Evolutionary conservation across 2,888 invertebrate genomes (phyloP), one percentile per base, ranked within the genome.

Genomic region (Automeris io): DNA sequence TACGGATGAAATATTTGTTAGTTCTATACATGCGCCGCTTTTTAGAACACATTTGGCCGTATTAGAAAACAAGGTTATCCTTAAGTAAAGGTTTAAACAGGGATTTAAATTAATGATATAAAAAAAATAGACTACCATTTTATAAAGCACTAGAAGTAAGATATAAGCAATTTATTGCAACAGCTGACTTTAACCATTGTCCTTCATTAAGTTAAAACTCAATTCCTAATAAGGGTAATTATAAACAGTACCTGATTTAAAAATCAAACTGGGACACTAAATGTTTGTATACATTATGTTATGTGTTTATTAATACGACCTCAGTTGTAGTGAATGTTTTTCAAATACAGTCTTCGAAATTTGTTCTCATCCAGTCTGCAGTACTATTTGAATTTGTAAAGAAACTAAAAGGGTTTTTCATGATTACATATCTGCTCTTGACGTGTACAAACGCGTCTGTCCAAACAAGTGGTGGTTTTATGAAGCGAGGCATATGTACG

Each of bases 381-480:
- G 45, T 47, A 38, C 35, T 42, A 40, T 38, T 42, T 36, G 42
- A 37, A 42, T 45, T 46, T 45, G 46, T 45, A 46, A 48, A 51
- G 46, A 49, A 43, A 44, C 36, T 24, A 35, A 38, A 42, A 43
- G 40, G 45, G 44, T 29, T 41, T 29, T 37, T 31, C 38, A 38
- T 37, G 37, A 35, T 39, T 40, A 24, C 39, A 9, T 21, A 43
- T 46, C 38, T 34, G 44, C 45, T 42, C 47, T 45, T 46, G 46
- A 46, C 43, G 47, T 41, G 35, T 45, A 39, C 21, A 33, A 22
- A 25, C 18, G 7, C 43, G 45, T 39, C 52, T 52, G 57, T 58
- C 44, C 48, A 63, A 64, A 65, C 54, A 63, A 57, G 53, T 56
- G 47, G 47, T 49, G 48, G 41, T 45, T 46, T 46, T 46, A 46